A percentile compares a stretch with the other conserved stretches of the same genome.
phyloP scores from a whole-genome alignment of 2,888 invertebrate species.

The Parnassius smintheus region DNA sequence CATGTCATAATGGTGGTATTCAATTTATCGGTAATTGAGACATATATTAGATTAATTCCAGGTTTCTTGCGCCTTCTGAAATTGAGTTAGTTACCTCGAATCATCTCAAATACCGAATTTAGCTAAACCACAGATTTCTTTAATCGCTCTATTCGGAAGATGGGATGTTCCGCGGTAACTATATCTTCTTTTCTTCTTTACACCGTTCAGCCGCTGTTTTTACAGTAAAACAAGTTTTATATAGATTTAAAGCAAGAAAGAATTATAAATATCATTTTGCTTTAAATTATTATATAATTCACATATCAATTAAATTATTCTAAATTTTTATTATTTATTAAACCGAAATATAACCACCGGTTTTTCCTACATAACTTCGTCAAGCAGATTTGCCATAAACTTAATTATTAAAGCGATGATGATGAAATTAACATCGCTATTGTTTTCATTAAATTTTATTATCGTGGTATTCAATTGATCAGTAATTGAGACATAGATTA shows the following conservation, averaged over 20 bases:
- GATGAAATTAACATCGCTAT: no score
- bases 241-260: no score
- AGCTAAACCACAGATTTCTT: neutral
- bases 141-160: neutral
- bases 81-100: neutral
- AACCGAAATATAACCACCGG: neutral
- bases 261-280: neutral
- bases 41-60: no score
- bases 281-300: neutral
- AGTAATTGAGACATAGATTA: no score
- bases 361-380: no score
- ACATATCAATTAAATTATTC: neutral
- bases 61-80: neutral
- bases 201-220: no score
- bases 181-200: neutral
- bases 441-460: no score
- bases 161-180: neutral
- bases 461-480: no score
- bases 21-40: no score
- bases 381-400: no score
- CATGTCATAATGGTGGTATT: no score
- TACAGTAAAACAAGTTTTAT: neutral
- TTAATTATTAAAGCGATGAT: no score
- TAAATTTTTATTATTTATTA: neutral
- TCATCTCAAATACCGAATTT: constrained; percentile 5